These are phyloP conservation scores for Melopsittacus undulatus DNA, from an alignment of 2,797 vertebrate genomes.

Conservation along the genomic window DNA sequence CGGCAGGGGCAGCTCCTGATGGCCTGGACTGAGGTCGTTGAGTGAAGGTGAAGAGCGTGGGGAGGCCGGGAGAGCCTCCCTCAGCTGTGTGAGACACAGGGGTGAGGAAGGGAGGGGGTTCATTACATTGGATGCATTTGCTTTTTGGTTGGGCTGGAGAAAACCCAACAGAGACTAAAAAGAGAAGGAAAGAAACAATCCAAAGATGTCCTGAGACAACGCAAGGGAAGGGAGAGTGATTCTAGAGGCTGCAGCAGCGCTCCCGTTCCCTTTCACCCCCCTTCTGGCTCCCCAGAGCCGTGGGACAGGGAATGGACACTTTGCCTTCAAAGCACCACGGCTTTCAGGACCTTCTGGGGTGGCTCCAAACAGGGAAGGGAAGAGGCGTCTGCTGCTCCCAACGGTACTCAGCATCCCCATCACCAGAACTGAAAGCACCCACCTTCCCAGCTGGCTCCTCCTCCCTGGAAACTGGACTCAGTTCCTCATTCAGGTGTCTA, in stretches of 20 bases:
- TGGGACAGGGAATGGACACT: neutral
- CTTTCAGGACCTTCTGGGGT: neutral
- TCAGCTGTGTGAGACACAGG: neutral
- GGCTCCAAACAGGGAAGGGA: neutral
- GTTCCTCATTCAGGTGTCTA: constrained; percentile 80
- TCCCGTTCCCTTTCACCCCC: neutral
- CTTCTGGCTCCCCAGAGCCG: neutral
- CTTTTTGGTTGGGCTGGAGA: neutral
- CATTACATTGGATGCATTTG: neutral
- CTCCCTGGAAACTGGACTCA: neutral
- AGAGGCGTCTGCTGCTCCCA: neutral
- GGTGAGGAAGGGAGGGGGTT: neutral
- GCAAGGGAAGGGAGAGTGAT: neutral
- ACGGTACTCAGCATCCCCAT: neutral
- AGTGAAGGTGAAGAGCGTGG: neutral
- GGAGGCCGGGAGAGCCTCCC: neutral
- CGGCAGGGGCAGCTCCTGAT: neutral
- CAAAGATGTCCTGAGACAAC: constrained; percentile 51
- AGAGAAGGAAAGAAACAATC: constrained; percentile 29
- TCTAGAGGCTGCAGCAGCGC: neutral
- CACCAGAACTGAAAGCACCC: neutral
- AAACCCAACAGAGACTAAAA: neutral
- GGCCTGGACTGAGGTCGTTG: neutral
- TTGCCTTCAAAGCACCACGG: neutral
- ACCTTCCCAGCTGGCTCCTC: neutral